A percentile compares a stretch with the other conserved stretches of the same genome.
phyloP scores from a whole-genome alignment of 2,113 vertebrate species.

The Pomatostomus ruficeps region DNA sequence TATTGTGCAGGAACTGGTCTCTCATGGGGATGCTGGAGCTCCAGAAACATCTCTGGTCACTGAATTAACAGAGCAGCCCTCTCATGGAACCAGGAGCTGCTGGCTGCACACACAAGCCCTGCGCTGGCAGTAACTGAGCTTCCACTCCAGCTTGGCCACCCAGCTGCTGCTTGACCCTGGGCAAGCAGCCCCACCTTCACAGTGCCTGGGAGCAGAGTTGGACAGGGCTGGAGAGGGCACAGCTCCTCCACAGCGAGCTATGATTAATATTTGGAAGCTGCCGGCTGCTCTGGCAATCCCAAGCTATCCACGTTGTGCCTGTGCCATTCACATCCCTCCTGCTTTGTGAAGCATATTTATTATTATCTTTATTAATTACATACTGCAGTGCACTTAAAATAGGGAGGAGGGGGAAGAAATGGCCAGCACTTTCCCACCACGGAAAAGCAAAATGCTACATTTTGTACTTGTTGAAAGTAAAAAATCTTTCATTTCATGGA shows the following conservation, averaged over 20 bases:
- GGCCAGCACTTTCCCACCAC: not conserved
- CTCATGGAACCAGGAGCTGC: accelerated
- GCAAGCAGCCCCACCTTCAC: accelerated
- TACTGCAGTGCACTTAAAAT: not conserved
- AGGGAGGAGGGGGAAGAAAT: not conserved
- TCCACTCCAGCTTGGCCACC: not conserved
- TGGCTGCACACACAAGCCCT: not conserved
- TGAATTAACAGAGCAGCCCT: not conserved
- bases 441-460: constrained; percentile 23
- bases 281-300: not conserved
- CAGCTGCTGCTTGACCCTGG: not conserved
- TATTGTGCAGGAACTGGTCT: accelerated
- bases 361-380: not conserved
- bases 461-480: constrained; percentile 51
- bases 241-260: not conserved
- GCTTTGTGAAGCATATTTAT: not conserved
- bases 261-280: not conserved
- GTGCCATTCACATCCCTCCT: not conserved
- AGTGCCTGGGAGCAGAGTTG: accelerated
- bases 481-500: constrained; percentile 43
- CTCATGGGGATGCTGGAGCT: not conserved
- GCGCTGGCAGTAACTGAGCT: not conserved
- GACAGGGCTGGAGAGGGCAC: not conserved
- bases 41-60: accelerated
- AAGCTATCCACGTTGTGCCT: not conserved